Base-by-base conservation (phyloP, 2,113 vertebrate species). In the Gambusia affinis region DNA sequence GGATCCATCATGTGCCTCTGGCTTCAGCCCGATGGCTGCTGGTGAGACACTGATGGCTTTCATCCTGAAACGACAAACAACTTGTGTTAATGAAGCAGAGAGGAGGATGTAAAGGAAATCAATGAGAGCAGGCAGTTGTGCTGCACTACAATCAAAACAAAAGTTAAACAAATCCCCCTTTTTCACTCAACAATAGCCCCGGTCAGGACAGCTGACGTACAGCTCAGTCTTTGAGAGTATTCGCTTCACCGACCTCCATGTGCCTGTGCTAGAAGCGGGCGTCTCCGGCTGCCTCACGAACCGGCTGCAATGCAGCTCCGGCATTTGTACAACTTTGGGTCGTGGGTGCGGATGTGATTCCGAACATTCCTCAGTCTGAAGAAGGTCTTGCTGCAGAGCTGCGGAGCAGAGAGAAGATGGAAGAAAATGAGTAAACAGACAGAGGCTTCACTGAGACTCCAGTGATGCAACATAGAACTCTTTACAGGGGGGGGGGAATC, bases 301-400 rank as follows among this genome's bases (percentile, higher is more conserved):
- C 90, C 87, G 6, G 92, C 88, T 35, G 85, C 78, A 35, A 95
- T 89, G 86, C 95, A 95, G 82, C 89, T 91, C 69, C 91, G 90
- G 73, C 94, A 95, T 91, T 93, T 95, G 87, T 95, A 95, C 84
- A 95, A 88, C 84, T 93, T 95, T 75, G 94, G 93, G 78, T 95
- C 93, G 0, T 95, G 95, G 63, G 92, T 95, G 78, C 88, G 93
- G 85, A 95, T 94, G 88, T 95, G 95, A 75, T 88, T 94, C 77
- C 92, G 90, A 76, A 95, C 94, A 83, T 95, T 95, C 80, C 88
- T 91, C 89, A 93, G 92, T 85, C 93, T 89, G 85, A 95, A 95
- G 89, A 95, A 95, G 2, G 91, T 93, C 89, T 95, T 95, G 54
- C 94, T 94, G 90, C 95, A 95, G 88, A 95, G 91, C 95, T 95